phyloP scores from a whole-genome alignment of 2,113 vertebrate genomes.

The Gymnorhina tibicen region DNA sequence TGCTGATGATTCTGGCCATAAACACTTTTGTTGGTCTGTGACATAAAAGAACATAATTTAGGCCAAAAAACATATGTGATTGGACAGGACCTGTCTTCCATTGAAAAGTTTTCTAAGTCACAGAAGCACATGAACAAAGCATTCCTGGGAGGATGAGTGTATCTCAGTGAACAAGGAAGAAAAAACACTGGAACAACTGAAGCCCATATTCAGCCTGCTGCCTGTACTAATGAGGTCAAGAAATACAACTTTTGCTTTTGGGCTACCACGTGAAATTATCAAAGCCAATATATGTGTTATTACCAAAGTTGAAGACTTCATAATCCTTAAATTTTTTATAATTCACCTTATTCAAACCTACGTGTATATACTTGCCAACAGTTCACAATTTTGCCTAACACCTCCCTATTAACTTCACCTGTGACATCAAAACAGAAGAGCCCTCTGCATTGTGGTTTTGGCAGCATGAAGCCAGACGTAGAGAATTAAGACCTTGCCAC shows the following conservation, averaged over 20 bases:
- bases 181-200: not conserved
- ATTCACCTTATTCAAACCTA: not conserved
- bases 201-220: not conserved
- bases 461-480: not conserved
- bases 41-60: not conserved
- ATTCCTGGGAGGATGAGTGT: not conserved
- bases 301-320: not conserved
- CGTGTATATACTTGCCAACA: not conserved
- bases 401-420: not conserved
- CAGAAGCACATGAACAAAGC: not conserved
- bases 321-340: not conserved
- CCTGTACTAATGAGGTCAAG: not conserved
- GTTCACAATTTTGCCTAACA: not conserved
- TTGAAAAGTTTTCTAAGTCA: not conserved
- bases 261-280: not conserved
- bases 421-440: not conserved
- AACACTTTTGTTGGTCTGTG: not conserved
- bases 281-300: accelerated
- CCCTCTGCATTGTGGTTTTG: not conserved
- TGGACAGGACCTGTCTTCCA: not conserved
- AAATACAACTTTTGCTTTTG: not conserved
- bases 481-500: not conserved
- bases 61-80: not conserved
- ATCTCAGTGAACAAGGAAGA: not conserved
- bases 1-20: not conserved